Base-by-base conservation (phyloP, 1,140 invertebrate genomes). In the Zelostemma sp. region DNA sequence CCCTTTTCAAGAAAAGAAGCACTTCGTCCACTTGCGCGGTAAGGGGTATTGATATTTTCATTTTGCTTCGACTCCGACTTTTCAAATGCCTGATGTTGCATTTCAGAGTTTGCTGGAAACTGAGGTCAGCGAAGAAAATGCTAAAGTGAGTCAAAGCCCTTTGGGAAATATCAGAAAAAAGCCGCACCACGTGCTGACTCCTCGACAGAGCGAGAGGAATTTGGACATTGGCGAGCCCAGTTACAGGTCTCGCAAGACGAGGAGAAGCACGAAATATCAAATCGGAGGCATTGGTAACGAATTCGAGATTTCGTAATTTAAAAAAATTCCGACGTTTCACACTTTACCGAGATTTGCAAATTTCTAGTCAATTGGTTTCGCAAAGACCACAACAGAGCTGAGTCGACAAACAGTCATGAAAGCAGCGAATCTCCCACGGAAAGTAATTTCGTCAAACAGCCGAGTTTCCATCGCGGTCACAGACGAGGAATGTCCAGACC, bases 11-110 rank as follows among this genome's bases (percentile, higher is more conserved):
- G 76, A 96, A 96, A 77, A 86, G 93, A 73, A 95, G 93, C 76
- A 93, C 93, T 12, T 95, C 93, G 0, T 95, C 93, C 0, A 93
- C 93, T 43, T 94, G 93, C 68, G 91, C 93, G 43, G 92, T 93
- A 86, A 87, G n/a, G n/a, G n/a, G n/a, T n/a, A n/a, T n/a, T n/a
- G n/a, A n/a, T n/a, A n/a, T n/a, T 21, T 21, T 38, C 2, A 38
- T 38, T 38, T 38, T 38, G 35, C 35, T 38, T 2, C n/a, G n/a
- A n/a, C n/a, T n/a, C n/a, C n/a, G n/a, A n/a, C n/a, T n/a, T n/a
- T n/a, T n/a, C n/a, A n/a, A n/a, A n/a, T n/a, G n/a, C n/a, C n/a
- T n/a, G n/a, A n/a, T n/a, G n/a, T n/a, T n/a, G n/a, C n/a, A n/a
- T n/a, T 35, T 62, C 1, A 94, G 92, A 94, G 92, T 79, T 85